A percentile compares a stretch with the other conserved stretches of the same genome.
These are phyloP conservation scores for Amia ocellicauda DNA, from an alignment of 2,113 vertebrate genomes.

Conservation along the genomic window DNA sequence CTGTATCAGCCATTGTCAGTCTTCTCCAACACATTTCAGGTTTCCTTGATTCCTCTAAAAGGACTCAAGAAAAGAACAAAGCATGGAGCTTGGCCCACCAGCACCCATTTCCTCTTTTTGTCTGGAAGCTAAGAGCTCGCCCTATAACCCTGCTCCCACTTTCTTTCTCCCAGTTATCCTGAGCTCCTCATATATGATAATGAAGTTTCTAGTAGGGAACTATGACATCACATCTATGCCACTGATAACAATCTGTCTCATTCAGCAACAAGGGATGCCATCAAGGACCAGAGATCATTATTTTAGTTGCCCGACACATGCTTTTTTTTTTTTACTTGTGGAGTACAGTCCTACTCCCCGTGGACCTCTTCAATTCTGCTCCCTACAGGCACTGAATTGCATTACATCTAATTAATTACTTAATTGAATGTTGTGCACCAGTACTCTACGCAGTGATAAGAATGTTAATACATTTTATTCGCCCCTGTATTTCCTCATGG, in stretches of 20 bases:
- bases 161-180: neutral
- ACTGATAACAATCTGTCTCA: conserved; percentile 4
- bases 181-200: neutral
- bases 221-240: neutral
- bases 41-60: too few relatives aligned
- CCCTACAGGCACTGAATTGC: neutral
- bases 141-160: neutral
- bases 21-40: too few relatives aligned
- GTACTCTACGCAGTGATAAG: too few relatives aligned
- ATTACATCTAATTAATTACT: too few relatives aligned
- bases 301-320: too few relatives aligned
- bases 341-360: neutral
- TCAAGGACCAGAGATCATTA: neutral
- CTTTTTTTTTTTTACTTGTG: neutral
- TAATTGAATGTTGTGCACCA: too few relatives aligned
- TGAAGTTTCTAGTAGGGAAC: neutral
- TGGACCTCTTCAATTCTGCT: neutral
- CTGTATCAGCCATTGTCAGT: too few relatives aligned
- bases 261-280: neutral
- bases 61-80: too few relatives aligned
- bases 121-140: neutral
- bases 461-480: too few relatives aligned
- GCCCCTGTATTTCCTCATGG: too few relatives aligned
- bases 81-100: too few relatives aligned
- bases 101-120: too few relatives aligned